Conservation (phyloP, 2,888 invertebrate species). For the Drosophila paranaensis region DNA sequence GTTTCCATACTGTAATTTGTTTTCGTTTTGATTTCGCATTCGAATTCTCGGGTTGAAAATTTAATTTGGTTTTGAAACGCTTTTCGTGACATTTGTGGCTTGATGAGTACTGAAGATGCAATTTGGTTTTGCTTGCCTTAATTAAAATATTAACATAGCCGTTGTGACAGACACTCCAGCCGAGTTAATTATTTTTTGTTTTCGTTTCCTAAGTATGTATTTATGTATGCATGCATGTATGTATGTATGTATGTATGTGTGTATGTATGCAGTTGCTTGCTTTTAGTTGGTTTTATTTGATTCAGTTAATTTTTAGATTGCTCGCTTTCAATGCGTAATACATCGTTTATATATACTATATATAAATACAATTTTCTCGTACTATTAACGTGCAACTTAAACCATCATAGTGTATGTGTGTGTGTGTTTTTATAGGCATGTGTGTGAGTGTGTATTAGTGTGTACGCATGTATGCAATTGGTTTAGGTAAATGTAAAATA, state of each 20-base stretch:
- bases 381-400: slow-evolving; percentile 75
- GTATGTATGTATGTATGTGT: slow-evolving; percentile 11
- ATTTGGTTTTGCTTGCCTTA: slow-evolving; percentile 55
- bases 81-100: slow-evolving; percentile 44
- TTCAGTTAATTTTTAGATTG: slow-evolving; percentile 53
- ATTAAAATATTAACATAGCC: slow-evolving; percentile 30
- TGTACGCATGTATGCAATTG: slow-evolving; percentile 46
- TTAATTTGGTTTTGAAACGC: slow-evolving; percentile 34
- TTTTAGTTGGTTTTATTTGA: slow-evolving; percentile 36
- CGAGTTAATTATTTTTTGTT: slow-evolving; percentile 24
- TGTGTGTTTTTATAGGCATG: slow-evolving; percentile 15
- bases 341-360: slow-evolving; percentile 70
- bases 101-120: slow-evolving; percentile 51
- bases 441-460: slow-evolving; percentile 34
- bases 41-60: slow-evolving; percentile 22
- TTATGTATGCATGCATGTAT: slow-evolving; percentile 20
- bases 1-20: slow-evolving; percentile 25
- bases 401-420: slow-evolving; percentile 51
- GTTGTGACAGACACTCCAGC: slow-evolving; percentile 29
- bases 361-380: slow-evolving; percentile 76
- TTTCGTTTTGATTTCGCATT: slow-evolving; percentile 34
- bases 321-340: slow-evolving; percentile 73
- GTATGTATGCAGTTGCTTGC: slow-evolving; percentile 26
- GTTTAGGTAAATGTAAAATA: slow-evolving; percentile 67
- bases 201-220: slow-evolving; percentile 44